Evolutionary conservation across 30 jellyfish, hydroid and myxozoan genomes (phyloP), one percentile per base, ranked within the genome.

Genomic region (Rhopilema esculentum): DNA sequence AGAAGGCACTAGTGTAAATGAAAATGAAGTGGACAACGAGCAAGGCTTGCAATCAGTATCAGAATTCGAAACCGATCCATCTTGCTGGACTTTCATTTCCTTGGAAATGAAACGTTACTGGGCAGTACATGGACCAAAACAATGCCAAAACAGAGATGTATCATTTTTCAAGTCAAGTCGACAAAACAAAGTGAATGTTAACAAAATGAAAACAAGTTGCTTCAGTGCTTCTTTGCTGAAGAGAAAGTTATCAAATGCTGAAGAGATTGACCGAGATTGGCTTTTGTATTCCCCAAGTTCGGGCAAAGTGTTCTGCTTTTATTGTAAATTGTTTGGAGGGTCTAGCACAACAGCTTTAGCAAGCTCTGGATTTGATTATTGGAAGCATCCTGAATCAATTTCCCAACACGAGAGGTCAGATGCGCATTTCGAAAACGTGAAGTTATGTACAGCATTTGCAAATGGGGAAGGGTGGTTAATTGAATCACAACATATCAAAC

Each of bases 281-380:
- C 83, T 80, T 30, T 40, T 29, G 27, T 80, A 57, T 66, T 80
- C 90, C 23, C 84, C 83, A 30, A 20, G 65, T 18, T 52, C 63
- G 32, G 66, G 90, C 33, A 61, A 66, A 29, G 83, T 80, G 29
- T 77, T 80, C 65, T 80, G 90, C 86, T 80, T 80, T 80, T 66
- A 63, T 57, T 80, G 90, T 40, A 80, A 61, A 33, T 28, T 80
- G 69, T 29, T 69, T 51, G 81, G 67, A 22, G 32, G 85, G 23
- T 17, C 79, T 69, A 77, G 48, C 28, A n/a, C 88, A n/a, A 27
- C 51, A 32, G 28, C 28, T 26, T 77, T 77, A 27, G 49, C 51
- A 32, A 62, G 52, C 80, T 26, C 49, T 30, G 72, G 88, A 49
- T 80, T 80, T 80, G 90, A 80, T 40, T 89, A 80, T 51, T 80